Evolutionary conservation across 2,797 vertebrate species (phyloP), one percentile per base, ranked within the genome.

Genomic region (Gymnopithys bicolor): DNA sequence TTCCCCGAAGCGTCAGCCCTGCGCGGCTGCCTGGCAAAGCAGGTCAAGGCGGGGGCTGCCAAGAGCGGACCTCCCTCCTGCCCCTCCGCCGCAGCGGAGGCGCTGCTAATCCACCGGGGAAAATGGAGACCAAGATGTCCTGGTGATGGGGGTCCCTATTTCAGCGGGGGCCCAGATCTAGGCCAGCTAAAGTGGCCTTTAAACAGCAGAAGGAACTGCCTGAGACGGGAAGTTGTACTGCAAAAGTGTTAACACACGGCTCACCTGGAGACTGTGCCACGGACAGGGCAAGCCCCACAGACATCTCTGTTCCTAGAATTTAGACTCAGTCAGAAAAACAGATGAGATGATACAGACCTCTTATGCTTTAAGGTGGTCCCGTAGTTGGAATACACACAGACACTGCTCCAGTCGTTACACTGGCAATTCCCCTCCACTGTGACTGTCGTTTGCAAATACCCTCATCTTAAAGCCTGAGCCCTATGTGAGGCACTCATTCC

Each of bases 361-460:
- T 55, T 4, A 2, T 3, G 5, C 28, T 69, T 39, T 62, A 13
- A 32, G 4, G 22, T 7, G 56, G 21, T 24, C 45, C 45, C n/a
- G 1, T 1, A 32, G 32, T 1, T 37, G 30, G 21, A n/a, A 24
- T 28, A 51, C 0, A 32, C 13, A 7, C 5, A 53, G 78, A 9
- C 33, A 27, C 13, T 0, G 1, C 27, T 56, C 30, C 27, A 4
- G 37, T 39, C 8, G 0, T 52, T 45, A 60, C 15, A 4, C 23
- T 8, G n/a, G 43, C 46, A 58, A 32, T 71, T 74, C n/a, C 56
- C 56, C 33, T 39, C 22, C 37, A 2, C 41, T 37, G 41, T 11
- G 33, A n/a, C 33, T 43, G 7, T 7, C 63, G 30, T 35, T 87
- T 39, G n/a, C 43, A 39, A 39, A 41, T 7, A 3, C 30, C 23